Base-by-base conservation (phyloP, 2,888 invertebrate genomes). In the Cryptophagus acutangulus region DNA sequence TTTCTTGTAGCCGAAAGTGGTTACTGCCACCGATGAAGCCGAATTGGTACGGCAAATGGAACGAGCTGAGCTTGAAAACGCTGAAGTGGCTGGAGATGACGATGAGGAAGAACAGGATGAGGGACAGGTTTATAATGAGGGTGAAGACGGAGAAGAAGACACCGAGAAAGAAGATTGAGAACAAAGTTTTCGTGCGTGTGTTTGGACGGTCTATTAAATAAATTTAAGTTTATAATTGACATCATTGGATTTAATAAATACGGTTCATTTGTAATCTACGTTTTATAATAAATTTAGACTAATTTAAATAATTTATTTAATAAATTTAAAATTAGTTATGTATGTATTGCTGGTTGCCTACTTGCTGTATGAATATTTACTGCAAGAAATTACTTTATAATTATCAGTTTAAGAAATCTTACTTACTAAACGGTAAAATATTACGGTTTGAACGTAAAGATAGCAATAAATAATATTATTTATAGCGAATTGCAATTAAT, bases 11-110 rank as follows among this genome's bases (percentile, higher is more conserved):
- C 95, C 96, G 30, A 94, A 96, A 74, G 94, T 99, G 49, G 96
- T 99, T 17, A 97, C 99, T 1, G 97, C 97, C 38, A 85, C 91
- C 12, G 99, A 99, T 70, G 99, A 99, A 71, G 92, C 92, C 1
- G 97, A 97, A 68, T 73, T 96, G 56, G 87, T 89, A 36, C 77
- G 89, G 61, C 91, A 94, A 70, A 84, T 96, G 84, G 93, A 95
- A 73, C 79, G 86, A 51, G 86, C 94, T 9, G 95, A 95, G 68
- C 82, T 87, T 33, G 93, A 93, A 71, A 96, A 96, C 70, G 85
- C 88, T 0, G 95, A 96, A 72, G 88, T 93, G 8, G 89, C 86
- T 42, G 94, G 93, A 9, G 90, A 90, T 65, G 88, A 88, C 53
- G 84, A 84, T 46, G 88, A 88, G 57, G 88, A 88, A 49, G 81